These are phyloP conservation scores for Halcyon senegalensis DNA, from an alignment of 2,113 vertebrate genomes.

Conservation along the genomic window DNA sequence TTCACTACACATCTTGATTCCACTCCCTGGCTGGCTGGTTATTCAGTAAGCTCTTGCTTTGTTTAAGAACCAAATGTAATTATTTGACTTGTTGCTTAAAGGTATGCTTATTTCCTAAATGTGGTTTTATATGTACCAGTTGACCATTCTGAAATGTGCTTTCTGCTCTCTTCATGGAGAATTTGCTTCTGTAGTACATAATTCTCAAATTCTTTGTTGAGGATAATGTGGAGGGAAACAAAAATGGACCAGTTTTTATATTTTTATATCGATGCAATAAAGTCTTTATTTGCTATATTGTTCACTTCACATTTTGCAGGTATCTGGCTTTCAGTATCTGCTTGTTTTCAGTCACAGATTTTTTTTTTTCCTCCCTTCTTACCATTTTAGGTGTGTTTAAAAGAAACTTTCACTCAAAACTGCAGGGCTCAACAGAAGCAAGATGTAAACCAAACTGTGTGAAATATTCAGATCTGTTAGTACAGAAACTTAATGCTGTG, in stretches of 20 bases:
- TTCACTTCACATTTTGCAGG: neutral
- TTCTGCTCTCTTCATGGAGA: neutral
- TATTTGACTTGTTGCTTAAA: neutral
- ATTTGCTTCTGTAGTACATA: neutral
- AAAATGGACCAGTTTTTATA: neutral
- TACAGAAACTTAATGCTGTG: neutral
- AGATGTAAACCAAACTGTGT: neutral
- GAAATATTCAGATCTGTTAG: conserved; percentile 16
- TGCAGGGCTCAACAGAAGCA: neutral
- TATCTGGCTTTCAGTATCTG: neutral
- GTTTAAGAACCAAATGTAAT: neutral
- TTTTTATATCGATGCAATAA: neutral
- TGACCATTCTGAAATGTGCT: neutral
- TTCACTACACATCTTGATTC: neutral
- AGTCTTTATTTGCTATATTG: neutral
- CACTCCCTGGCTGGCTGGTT: neutral
- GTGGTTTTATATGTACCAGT: neutral
- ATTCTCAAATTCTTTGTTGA: neutral
- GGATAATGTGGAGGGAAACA: neutral
- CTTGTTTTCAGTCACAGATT: neutral
- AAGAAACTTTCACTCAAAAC: neutral
- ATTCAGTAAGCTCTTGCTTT: neutral
- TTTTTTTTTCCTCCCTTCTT: neutral
- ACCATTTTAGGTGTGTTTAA: neutral
- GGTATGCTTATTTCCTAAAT: neutral